Conservation (phyloP, 2,113 vertebrate species). For the Scopus umbretta region DNA sequence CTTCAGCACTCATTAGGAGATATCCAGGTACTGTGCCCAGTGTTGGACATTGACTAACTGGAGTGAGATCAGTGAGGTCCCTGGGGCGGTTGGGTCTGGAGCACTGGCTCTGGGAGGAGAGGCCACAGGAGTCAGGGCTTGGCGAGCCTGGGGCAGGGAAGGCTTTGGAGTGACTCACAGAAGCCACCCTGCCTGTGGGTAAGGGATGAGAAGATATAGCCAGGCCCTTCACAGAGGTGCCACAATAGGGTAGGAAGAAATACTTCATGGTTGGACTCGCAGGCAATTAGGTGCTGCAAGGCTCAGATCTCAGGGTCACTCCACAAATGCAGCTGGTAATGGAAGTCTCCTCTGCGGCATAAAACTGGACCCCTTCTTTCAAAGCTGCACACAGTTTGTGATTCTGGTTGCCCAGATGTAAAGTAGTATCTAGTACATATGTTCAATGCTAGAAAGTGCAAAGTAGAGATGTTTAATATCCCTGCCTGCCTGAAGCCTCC, state of each 20-base stretch:
- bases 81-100: fast-evolving
- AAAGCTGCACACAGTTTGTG: neutral
- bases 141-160: neutral
- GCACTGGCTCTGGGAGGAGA: neutral
- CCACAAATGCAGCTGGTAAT: neutral
- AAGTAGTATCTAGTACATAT: neutral
- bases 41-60: neutral
- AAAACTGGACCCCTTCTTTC: neutral
- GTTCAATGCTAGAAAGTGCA: neutral
- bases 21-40: neutral
- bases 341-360: neutral
- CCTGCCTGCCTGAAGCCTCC: neutral
- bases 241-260: too few relatives aligned
- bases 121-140: neutral
- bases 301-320: neutral
- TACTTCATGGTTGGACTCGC: neutral
- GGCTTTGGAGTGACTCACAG: neutral
- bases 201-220: neutral
- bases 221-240: neutral
- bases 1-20: neutral
- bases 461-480: neutral
- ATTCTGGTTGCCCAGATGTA: neutral
- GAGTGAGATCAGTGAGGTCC: neutral
- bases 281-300: neutral
- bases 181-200: neutral